Evolutionary conservation across 2,113 vertebrate genomes (phyloP), one percentile per base, ranked within the genome.

Genomic region (Trinectes maculatus): DNA sequence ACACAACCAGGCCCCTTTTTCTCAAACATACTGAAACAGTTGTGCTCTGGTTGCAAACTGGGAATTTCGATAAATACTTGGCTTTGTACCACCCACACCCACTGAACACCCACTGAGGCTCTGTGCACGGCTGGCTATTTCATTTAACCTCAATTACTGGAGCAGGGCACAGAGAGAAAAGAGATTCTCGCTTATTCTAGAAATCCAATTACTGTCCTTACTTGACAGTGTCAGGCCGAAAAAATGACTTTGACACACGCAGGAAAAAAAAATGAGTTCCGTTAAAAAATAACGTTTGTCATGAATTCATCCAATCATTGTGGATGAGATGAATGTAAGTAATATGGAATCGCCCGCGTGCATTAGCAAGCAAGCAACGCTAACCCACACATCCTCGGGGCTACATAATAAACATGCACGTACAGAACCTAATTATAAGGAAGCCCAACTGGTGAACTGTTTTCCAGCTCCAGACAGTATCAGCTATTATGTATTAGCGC

Each of bases 161-260:
- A 83, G 71, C 63, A 52, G 71, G 71, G 51, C 69, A 25, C 36
- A 18, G 63, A 77, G 80, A 88, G 79, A 88, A 85, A 84, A 74
- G 67, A 82, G 79, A 74, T 73, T 83, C 85, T 83, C 63, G 42
- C 83, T 85, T 78, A 83, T 85, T 85, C 80, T 83, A 70, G 85
- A 87, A 90, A 90, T 90, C 85, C 85, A 90, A 90, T 89, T 89
- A 90, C 77, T 73, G 51, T 82, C 79, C 70, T 86, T 85, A 75
- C 77, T 74, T 71, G 70, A 61, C 77, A 83, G 68, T 81, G 80
- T 88, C 77, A 83, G 68, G 60, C 74, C 77, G 74, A 77, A 84
- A 84, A 82, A 84, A 84, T 71, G 66, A 71, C 79, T 85, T 71
- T 72, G 74, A 79, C 59, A 79, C 65, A 37, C 71, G 69, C 34